Percentiles rank a stretch among this genome's conserved stretches.
These are phyloP conservation scores for Mimachlamys varia DNA, from an alignment of 2,888 invertebrate species.

Conservation along the genomic window DNA sequence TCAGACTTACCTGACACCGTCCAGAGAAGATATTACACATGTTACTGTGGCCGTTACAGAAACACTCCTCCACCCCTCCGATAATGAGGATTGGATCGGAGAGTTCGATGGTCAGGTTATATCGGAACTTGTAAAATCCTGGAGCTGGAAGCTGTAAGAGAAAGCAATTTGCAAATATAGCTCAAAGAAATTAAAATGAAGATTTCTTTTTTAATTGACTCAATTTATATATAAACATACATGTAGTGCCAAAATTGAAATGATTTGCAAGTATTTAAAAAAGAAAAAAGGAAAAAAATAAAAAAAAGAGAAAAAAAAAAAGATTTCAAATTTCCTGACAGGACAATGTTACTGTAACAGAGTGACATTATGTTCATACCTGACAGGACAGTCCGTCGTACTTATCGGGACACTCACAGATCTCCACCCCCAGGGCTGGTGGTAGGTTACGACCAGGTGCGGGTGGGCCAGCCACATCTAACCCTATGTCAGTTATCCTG, in stretches of 20 bases:
- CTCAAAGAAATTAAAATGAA: too few relatives aligned
- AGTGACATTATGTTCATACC: slow-evolving; percentile 74
- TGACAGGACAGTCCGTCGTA: slow-evolving; percentile 96
- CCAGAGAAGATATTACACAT: slow-evolving; percentile 93
- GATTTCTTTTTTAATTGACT: too few relatives aligned
- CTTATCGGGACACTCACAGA: slow-evolving; percentile 91
- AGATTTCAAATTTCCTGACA: too few relatives aligned
- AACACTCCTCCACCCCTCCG: slow-evolving; percentile 90
- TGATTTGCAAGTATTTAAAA: too few relatives aligned
- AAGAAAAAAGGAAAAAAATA: too few relatives aligned
- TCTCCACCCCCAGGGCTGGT: slow-evolving; percentile 87
- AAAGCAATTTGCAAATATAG: not conserved
- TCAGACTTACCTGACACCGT: slow-evolving; percentile 89
- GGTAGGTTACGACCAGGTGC: slow-evolving; percentile 45
- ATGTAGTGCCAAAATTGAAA: not conserved
- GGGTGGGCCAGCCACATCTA: slow-evolving; percentile 65
- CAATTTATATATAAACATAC: too few relatives aligned
- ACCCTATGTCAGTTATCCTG: slow-evolving; percentile 57
- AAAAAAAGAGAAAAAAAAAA: too few relatives aligned
- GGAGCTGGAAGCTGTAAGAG: slow-evolving; percentile 82
- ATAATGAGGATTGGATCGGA: slow-evolving; percentile 90
- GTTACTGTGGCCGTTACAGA: slow-evolving; percentile 90
- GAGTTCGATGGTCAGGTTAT: slow-evolving; percentile 84
- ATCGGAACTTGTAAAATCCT: slow-evolving; percentile 90
- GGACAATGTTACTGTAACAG: too few relatives aligned